phyloP scores from a whole-genome alignment of 1,140 invertebrate genomes.

The Pseudoatta argentina region DNA sequence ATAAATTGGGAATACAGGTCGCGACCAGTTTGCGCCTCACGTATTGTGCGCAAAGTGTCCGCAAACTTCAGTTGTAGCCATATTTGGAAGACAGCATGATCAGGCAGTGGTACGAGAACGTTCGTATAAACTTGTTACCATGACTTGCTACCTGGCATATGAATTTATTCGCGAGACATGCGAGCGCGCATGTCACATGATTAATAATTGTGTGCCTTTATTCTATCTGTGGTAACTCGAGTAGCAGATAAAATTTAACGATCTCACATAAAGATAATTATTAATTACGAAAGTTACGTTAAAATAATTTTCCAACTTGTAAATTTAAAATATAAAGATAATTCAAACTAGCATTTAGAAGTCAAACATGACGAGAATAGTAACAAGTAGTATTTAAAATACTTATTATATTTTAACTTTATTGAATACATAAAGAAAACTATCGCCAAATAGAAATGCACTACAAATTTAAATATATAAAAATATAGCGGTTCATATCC shows the following conservation, averaged over 20 bases:
- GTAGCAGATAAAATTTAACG: slow-evolving; percentile 22
- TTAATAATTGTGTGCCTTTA: slow-evolving; percentile 32
- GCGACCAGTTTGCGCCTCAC: slow-evolving; percentile 39
- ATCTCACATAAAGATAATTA: slow-evolving; percentile 15
- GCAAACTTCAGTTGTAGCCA: slow-evolving; percentile 39
- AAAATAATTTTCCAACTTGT: not conserved
- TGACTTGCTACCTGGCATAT: not conserved
- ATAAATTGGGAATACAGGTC: slow-evolving; percentile 60
- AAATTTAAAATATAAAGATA: not conserved
- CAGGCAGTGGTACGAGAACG: slow-evolving; percentile 23
- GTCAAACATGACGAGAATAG: not conserved
- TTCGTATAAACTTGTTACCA: slow-evolving; percentile 34
- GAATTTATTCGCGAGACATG: slow-evolving; percentile 46
- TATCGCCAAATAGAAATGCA: not conserved
- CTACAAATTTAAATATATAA: not conserved
- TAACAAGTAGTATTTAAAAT: not conserved
- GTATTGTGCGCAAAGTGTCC: slow-evolving; percentile 44
- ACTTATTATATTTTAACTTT: not conserved
- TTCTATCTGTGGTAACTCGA: slow-evolving; percentile 7
- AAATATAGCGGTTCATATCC: not conserved
- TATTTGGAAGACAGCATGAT: slow-evolving; percentile 46
- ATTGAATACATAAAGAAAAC: not conserved
- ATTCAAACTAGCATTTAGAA: not conserved
- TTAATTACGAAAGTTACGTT: not conserved
- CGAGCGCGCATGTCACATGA: not conserved